These are phyloP conservation scores for Poecilia gillii DNA, from an alignment of 2,797 vertebrate species.

Conservation along the genomic window DNA sequence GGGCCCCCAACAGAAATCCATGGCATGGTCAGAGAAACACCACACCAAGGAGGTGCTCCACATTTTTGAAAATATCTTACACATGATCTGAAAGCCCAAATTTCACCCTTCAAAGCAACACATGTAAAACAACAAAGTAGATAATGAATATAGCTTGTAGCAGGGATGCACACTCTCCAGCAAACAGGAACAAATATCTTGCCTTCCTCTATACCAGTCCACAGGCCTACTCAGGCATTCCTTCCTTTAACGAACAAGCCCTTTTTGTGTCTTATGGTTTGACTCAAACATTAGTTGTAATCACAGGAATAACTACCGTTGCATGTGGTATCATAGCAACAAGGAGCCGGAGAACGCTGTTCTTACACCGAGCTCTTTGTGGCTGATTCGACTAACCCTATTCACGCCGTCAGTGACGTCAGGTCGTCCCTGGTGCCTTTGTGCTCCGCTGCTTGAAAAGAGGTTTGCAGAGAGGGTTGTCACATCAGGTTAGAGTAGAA, in stretches of 20 bases:
- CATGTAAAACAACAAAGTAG: background rate
- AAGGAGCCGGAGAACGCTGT: slow-evolving; percentile 47
- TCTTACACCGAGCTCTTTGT: slow-evolving; percentile 39
- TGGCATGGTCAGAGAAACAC: background rate
- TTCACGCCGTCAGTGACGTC: slow-evolving; percentile 63
- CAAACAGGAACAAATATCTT: background rate
- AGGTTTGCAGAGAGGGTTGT: slow-evolving; percentile 47
- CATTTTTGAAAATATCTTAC: background rate
- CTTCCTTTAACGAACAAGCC: slow-evolving; percentile 37
- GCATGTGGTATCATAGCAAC: slow-evolving; percentile 62
- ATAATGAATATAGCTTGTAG: background rate
- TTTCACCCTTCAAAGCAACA: background rate
- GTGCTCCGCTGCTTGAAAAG: slow-evolving; percentile 57
- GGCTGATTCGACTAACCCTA: slow-evolving; percentile 42
- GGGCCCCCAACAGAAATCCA: background rate
- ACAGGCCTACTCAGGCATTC: slow-evolving; percentile 17
- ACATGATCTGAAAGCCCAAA: background rate
- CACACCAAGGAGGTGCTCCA: background rate
- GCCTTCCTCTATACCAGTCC: slow-evolving; percentile 17
- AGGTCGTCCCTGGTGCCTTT: slow-evolving; percentile 59
- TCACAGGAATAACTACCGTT: slow-evolving; percentile 37
- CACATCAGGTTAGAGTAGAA: slow-evolving; percentile 60
- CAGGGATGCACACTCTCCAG: background rate
- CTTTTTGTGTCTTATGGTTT: slow-evolving; percentile 52
- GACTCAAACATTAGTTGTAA: slow-evolving; percentile 36